phyloP scores from a whole-genome alignment of 2,113 vertebrate species.

The Alethe diademata region DNA sequence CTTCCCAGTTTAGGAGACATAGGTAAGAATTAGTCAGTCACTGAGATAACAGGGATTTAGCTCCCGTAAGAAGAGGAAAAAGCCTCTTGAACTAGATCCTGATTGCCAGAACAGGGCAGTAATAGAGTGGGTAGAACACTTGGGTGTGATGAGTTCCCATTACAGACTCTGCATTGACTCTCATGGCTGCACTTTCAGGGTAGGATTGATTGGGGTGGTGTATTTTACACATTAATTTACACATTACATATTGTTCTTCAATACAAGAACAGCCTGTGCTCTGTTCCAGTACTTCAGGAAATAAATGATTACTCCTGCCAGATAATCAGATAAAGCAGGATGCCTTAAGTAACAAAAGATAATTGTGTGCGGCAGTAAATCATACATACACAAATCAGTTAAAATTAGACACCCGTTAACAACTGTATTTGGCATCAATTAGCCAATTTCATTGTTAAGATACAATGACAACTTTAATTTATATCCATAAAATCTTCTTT shows the following conservation, averaged over 20 bases:
- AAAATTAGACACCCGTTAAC: slow-evolving; percentile 32
- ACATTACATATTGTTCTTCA: neutral
- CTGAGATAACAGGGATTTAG: neutral
- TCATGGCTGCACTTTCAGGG: neutral
- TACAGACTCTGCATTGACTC: neutral
- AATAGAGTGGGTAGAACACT: neutral
- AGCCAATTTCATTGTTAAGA: neutral
- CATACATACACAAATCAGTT: slow-evolving; percentile 6
- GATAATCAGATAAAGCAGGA: slow-evolving; percentile 22
- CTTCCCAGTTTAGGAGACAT: neutral
- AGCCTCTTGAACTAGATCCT: neutral
- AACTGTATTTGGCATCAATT: slow-evolving; percentile 27
- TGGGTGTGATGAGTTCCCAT: neutral
- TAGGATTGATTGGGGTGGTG: neutral
- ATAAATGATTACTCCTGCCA: slow-evolving; percentile 1
- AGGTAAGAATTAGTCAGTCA: neutral
- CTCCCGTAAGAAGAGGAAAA: neutral
- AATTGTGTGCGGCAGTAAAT: slow-evolving; percentile 35
- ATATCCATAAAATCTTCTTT: neutral
- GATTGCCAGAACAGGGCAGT: neutral
- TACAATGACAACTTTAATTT: slow-evolving; percentile 16
- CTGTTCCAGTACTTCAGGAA: neutral
- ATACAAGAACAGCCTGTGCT: neutral
- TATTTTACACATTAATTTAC: neutral
- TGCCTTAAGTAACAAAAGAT: slow-evolving; percentile 4